phyloP scores from a whole-genome alignment of 2,797 vertebrate species.

The Masticophis lateralis region DNA sequence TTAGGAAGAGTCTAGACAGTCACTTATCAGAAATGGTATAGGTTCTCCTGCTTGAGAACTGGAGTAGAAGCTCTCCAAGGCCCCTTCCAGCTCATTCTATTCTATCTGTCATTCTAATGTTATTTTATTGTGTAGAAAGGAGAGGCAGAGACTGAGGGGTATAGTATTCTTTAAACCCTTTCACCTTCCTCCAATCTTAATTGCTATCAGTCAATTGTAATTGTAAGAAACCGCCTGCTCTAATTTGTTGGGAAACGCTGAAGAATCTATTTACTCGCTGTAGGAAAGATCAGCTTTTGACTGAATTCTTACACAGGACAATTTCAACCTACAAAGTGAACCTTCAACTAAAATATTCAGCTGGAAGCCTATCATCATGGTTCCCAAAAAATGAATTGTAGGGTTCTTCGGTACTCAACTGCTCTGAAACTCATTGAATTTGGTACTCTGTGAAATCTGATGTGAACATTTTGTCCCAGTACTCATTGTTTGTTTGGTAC shows the following conservation, averaged over 20 bases:
- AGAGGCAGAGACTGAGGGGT: neutral
- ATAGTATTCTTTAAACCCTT: neutral
- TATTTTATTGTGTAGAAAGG: neutral
- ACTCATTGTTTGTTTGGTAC: neutral
- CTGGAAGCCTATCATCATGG: neutral
- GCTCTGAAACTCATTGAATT: neutral
- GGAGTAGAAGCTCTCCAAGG: neutral
- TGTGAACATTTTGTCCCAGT: neutral
- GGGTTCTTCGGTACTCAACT: no score
- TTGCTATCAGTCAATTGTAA: neutral
- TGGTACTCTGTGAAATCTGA: neutral
- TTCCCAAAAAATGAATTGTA: neutral
- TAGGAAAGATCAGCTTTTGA: neutral
- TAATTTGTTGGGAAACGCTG: neutral
- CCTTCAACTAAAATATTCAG: neutral
- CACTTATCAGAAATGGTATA: no score
- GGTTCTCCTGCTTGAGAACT: neutral
- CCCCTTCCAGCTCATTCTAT: neutral
- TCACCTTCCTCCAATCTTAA: neutral
- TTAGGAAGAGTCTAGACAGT: no score
- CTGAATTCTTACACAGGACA: neutral
- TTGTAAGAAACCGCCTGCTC: neutral
- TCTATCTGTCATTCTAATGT: neutral
- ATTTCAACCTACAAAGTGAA: neutral
- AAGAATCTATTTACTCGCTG: neutral